These are phyloP conservation scores for Dunckerocampus dactyliophorus DNA, from an alignment of 2,113 vertebrate genomes.

Conservation along the genomic window DNA sequence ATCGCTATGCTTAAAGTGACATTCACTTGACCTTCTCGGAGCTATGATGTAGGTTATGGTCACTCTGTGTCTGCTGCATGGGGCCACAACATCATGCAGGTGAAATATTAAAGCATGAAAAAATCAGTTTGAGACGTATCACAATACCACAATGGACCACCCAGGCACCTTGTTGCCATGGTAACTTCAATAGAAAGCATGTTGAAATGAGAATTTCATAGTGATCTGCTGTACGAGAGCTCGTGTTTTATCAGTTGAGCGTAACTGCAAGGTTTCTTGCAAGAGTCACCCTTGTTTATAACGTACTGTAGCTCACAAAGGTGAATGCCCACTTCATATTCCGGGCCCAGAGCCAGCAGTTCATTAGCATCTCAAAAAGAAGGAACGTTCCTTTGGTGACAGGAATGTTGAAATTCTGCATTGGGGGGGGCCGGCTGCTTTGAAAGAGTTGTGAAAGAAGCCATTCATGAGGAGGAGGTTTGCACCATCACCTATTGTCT, in stretches of 20 bases:
- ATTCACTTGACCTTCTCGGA: slow-evolving; percentile 41
- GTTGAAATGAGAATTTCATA: too few species aligned
- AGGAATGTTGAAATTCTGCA: too few species aligned
- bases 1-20: slow-evolving; percentile 42
- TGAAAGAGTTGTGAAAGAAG: too few species aligned
- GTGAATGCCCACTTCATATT: too few species aligned
- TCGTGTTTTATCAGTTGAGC: not conserved
- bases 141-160: not conserved
- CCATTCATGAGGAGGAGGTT: too few species aligned
- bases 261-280: not conserved
- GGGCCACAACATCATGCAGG: slow-evolving; percentile 5
- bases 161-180: slow-evolving; percentile 31
- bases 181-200: slow-evolving; percentile 3
- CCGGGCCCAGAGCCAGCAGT: too few species aligned
- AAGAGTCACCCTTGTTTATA: not conserved
- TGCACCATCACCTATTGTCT: too few species aligned
- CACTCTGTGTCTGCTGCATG: not conserved
- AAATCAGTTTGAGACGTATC: not conserved
- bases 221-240: not conserved
- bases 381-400: too few species aligned
- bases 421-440: too few species aligned
- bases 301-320: too few species aligned
- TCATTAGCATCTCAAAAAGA: too few species aligned
- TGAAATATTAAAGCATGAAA: slow-evolving; percentile 3
- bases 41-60: slow-evolving; percentile 5